Evolutionary conservation across 2,888 invertebrate species (phyloP).

Genomic region (Junonia oenone): DNA sequence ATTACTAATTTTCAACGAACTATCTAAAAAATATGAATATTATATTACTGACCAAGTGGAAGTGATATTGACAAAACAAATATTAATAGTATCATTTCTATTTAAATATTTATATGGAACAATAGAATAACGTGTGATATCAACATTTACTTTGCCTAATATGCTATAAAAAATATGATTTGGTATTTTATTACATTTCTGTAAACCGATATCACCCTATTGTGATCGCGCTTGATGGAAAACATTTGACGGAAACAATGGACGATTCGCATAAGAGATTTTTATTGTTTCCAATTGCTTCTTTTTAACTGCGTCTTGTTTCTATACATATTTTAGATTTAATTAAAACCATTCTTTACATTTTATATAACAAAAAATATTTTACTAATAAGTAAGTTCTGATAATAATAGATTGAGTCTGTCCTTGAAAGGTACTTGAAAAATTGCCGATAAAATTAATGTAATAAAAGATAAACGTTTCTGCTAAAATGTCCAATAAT

Average conservation of each 20-base stretch:
- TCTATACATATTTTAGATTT: too few species aligned
- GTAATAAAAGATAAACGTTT: neutral
- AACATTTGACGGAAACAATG: conserved; percentile 61
- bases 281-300: conserved; percentile 45
- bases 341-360: too few species aligned
- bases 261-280: conserved; percentile 53
- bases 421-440: too few species aligned
- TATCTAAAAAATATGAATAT: neutral
- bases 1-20: neutral
- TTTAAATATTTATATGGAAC: neutral
- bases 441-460: neutral
- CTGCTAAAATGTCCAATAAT: conserved; percentile 1
- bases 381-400: neutral
- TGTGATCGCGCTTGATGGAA: conserved; percentile 57
- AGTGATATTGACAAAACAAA: neutral
- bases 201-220: conserved; percentile 58
- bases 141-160: conserved; percentile 20
- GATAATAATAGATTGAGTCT: too few species aligned
- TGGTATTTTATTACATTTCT: conserved; percentile 44
- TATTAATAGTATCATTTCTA: neutral
- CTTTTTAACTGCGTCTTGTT: conserved; percentile 16
- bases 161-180: conserved; percentile 30
- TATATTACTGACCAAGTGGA: neutral
- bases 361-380: neutral
- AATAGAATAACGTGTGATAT: neutral